A percentile compares a stretch with the other conserved stretches of the same genome.
These are phyloP conservation scores for fruit fly (Drosophila melanogaster) DNA, from an alignment of 1,140 invertebrate species.

Conservation along the genomic window Release_6_plus_ISO1_MT NT_037436.4:11638001-11638500, in stretches of 20 bases:
- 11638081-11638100: conserved; percentile 27
- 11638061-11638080: conserved; percentile 9
- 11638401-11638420: not conserved
- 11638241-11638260: not conserved
- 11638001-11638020: conserved; percentile 9
- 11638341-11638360: too few species aligned
- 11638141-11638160: not conserved
- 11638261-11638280: not conserved
- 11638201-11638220: not conserved
- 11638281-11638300: too few species aligned
- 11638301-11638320: not conserved
- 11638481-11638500: not conserved
- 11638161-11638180: not conserved
- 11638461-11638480: not conserved
- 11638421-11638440: not conserved
- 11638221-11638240: conserved; percentile 1
- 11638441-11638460: not conserved
- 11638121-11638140: not conserved
- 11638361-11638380: too few species aligned
- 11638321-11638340: too few species aligned
- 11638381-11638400: too few species aligned
- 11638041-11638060: conserved; percentile 8
- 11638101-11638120: not conserved
- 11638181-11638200: not conserved
- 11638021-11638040: not conserved